Percentiles rank a stretch among this genome's conserved stretches.
Conservation (phyloP, 1,140 invertebrate genomes). For the Rhyzopertha dominica region DNA sequence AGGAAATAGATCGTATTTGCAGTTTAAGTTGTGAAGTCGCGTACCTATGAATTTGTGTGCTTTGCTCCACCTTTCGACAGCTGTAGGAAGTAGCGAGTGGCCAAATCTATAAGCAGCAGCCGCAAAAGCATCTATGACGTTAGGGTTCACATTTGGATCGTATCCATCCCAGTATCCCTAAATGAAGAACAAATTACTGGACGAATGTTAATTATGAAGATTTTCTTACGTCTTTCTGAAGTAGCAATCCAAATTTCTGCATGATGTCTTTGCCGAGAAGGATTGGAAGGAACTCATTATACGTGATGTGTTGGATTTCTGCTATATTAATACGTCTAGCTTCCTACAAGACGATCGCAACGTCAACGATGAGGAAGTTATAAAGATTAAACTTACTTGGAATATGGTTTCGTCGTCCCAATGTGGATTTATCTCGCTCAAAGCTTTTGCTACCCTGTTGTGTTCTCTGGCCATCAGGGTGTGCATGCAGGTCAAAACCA, state of each 20-base stretch:
- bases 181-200: constrained; percentile 37
- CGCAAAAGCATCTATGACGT: constrained; percentile 81
- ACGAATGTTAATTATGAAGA: constrained; percentile 7
- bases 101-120: constrained; percentile 87
- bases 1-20: constrained; percentile 9
- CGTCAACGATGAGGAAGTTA: no score
- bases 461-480: constrained; percentile 85
- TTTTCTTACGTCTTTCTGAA: constrained; percentile 68
- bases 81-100: constrained; percentile 81
- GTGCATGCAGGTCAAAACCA: constrained; percentile 86
- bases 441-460: constrained; percentile 72
- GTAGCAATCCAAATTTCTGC: constrained; percentile 81
- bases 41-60: constrained; percentile 88
- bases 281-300: constrained; percentile 91
- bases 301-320: constrained; percentile 89
- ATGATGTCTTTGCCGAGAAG: constrained; percentile 89
- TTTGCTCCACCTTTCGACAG: constrained; percentile 88
- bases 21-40: constrained; percentile 8
- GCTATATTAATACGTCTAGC: constrained; percentile 83
- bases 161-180: constrained; percentile 89
- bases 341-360: constrained; percentile 54
- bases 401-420: constrained; percentile 94
- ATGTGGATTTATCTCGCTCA: constrained; percentile 81
- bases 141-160: constrained; percentile 76
- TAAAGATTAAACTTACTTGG: constrained; percentile 51